phyloP scores from a whole-genome alignment of 2,888 invertebrate genomes.

The Gryllus longicercus region DNA sequence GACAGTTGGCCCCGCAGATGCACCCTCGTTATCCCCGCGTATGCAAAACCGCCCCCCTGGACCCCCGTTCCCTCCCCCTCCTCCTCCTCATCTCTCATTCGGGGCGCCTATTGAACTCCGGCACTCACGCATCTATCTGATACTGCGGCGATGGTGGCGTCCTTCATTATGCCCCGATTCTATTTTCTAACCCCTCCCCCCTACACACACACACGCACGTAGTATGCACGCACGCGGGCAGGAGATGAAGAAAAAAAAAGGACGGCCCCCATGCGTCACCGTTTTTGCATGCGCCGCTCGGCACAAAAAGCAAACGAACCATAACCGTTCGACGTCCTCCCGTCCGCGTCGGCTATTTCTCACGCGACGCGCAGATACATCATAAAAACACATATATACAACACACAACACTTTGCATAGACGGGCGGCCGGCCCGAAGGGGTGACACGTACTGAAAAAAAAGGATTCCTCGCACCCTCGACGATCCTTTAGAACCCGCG shows the following conservation, averaged over 20 bases:
- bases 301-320: conserved; percentile 17
- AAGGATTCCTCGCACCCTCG: not conserved
- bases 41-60: not conserved
- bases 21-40: not conserved
- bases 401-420: conserved; percentile 17
- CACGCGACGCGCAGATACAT: not conserved
- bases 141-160: not conserved
- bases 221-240: too few species aligned
- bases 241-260: not conserved
- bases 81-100: not conserved
- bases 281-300: not conserved
- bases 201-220: too few species aligned
- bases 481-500: too few species aligned
- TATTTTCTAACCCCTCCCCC: not conserved
- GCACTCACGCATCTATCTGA: not conserved
- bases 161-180: conserved; percentile 4
- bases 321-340: not conserved
- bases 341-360: not conserved
- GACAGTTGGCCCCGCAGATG: conserved; percentile 7
- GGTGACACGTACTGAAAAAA: not conserved
- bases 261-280: not conserved
- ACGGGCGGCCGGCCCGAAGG: not conserved
- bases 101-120: not conserved
- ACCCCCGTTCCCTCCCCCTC: too few species aligned
- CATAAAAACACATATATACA: conserved; percentile 17